These are phyloP conservation scores for Candoia aspera DNA, from an alignment of 2,113 vertebrate species.

Conservation along the genomic window DNA sequence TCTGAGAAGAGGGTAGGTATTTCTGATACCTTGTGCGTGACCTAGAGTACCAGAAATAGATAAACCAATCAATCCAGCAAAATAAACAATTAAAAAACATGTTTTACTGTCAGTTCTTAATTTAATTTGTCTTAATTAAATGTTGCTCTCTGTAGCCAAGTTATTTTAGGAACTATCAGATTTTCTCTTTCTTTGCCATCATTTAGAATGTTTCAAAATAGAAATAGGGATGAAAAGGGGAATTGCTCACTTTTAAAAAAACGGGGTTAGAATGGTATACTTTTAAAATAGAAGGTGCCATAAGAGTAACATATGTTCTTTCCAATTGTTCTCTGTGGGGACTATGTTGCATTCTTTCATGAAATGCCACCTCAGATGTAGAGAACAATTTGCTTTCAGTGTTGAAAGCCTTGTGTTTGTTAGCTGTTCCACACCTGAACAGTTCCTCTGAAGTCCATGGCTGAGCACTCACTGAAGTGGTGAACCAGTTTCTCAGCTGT, in stretches of 20 bases:
- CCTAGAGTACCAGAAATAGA: constrained; percentile 18
- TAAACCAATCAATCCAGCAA: neutral
- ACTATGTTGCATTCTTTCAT: constrained; percentile 48
- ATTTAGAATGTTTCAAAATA: constrained; percentile 30
- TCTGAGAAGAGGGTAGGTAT: neutral
- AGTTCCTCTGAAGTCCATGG: constrained; percentile 41
- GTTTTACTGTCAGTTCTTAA: constrained; percentile 23
- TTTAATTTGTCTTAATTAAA: constrained; percentile 40
- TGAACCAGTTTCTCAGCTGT: neutral
- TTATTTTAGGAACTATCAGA: neutral
- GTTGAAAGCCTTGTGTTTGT: neutral
- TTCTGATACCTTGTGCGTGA: constrained; percentile 34
- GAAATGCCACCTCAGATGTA: constrained; percentile 59
- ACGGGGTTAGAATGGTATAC: constrained; percentile 35
- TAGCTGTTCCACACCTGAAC: constrained; percentile 41
- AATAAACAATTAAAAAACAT: neutral
- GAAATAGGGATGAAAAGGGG: constrained; percentile 46
- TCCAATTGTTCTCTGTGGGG: constrained; percentile 52
- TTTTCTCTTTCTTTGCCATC: neutral
- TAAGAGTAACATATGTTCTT: constrained; percentile 64
- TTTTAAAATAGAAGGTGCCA: constrained; percentile 61
- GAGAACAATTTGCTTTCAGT: constrained; percentile 54
- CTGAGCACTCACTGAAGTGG: neutral
- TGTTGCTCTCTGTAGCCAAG: neutral
- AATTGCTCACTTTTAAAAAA: constrained; percentile 43